Conservation (phyloP, 2,888 invertebrate genomes). For the Ecliptopera silaceata region DNA sequence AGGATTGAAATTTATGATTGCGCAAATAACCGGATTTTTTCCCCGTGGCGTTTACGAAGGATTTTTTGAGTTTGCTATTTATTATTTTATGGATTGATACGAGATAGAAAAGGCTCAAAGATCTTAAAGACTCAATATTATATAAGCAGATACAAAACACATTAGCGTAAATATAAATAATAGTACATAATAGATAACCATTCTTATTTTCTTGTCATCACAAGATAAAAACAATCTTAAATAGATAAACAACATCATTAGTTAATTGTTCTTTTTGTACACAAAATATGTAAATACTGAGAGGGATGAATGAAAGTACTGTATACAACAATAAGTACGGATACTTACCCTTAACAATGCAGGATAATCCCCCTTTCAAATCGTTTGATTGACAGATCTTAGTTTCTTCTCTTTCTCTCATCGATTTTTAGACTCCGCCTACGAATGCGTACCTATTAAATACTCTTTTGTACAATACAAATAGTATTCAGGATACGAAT, state of each 20-base stretch:
- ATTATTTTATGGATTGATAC: too few species aligned
- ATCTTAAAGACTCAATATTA: too few species aligned
- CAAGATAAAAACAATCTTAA: constrained; percentile 21
- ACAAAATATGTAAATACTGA: constrained; percentile 14
- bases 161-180: background rate
- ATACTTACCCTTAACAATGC: constrained; percentile 33
- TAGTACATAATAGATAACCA: too few species aligned
- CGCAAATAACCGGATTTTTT: too few species aligned
- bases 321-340: constrained; percentile 29
- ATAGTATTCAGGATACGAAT: too few species aligned
- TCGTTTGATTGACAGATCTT: constrained; percentile 63
- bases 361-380: constrained; percentile 49
- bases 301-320: constrained; percentile 6
- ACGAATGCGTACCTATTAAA: constrained; percentile 8
- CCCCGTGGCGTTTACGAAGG: too few species aligned
- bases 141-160: background rate
- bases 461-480: background rate
- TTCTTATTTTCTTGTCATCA: background rate
- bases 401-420: constrained; percentile 44
- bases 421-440: constrained; percentile 51
- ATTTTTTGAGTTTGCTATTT: too few species aligned
- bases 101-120: too few species aligned
- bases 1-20: too few species aligned
- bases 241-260: constrained; percentile 58
- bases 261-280: constrained; percentile 29